Evolutionary conservation across 30 jellyfish, hydroid and myxozoan genomes (phyloP).

Genomic region (Pelagia noctiluca): DNA sequence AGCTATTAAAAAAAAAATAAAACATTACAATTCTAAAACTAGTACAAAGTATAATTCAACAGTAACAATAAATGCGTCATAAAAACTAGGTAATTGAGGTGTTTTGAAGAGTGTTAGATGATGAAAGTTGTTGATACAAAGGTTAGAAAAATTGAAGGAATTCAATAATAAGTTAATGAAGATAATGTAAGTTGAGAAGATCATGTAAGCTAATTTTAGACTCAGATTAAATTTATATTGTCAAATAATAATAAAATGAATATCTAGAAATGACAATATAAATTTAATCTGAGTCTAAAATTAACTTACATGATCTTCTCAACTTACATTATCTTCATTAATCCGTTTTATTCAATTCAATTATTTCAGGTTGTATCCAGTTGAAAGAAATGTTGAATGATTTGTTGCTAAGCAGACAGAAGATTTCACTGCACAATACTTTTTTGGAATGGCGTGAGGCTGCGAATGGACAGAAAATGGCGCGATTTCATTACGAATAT

Average conservation of each 20-base stretch:
- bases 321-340: neutral
- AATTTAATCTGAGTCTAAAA: neutral
- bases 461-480: conserved; percentile 22
- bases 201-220: neutral
- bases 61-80: no score
- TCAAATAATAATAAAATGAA: neutral
- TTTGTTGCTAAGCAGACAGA: conserved; percentile 4
- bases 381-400: conserved; percentile 3
- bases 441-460: conserved; percentile 58
- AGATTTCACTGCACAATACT: neutral
- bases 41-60: no score
- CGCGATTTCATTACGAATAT: conserved; percentile 47
- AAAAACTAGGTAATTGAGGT: no score
- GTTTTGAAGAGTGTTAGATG: no score
- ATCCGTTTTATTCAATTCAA: neutral
- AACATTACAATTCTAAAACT: no score
- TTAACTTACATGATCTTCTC: neutral
- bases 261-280: neutral
- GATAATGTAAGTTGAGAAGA: no score
- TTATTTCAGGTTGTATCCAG: conserved; percentile 10
- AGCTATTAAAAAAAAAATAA: no score
- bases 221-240: neutral
- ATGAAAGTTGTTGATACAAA: no score
- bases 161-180: no score
- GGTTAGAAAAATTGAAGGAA: no score